Evolutionary conservation across 2,797 vertebrate genomes (phyloP).

Genomic region (Sebastes trivittatus): DNA sequence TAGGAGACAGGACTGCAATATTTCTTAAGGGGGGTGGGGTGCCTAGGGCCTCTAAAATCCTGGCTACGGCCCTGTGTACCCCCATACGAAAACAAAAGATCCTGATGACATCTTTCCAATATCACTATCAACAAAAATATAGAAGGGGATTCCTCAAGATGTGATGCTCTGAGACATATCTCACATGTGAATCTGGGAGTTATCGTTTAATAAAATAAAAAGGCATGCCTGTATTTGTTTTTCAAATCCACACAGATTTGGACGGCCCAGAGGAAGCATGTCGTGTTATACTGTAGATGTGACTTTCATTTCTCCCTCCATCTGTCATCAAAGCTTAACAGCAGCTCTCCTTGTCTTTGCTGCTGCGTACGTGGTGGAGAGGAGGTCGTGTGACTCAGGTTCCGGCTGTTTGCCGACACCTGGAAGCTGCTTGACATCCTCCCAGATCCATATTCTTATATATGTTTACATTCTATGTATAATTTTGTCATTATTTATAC

Average conservation of each 20-base stretch:
- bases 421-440: background rate
- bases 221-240: background rate
- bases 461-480: background rate
- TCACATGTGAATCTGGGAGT: background rate
- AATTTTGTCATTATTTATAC: background rate
- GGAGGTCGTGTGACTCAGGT: background rate
- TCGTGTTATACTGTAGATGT: background rate
- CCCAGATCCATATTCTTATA: background rate
- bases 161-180: background rate
- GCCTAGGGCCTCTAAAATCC: background rate
- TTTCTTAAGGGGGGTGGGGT: background rate
- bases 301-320: slow-evolving; percentile 5
- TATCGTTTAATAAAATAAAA: background rate
- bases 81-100: background rate
- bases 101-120: no score
- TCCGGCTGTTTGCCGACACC: background rate
- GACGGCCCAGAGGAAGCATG: background rate
- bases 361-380: background rate
- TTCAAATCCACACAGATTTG: background rate
- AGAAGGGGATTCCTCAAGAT: background rate
- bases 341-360: background rate
- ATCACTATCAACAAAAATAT: background rate
- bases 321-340: slow-evolving; percentile 3
- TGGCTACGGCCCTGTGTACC: background rate
- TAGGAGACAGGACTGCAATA: no score